Evolutionary conservation across 2,113 vertebrate species (phyloP).

Genomic region (Seriola aureovittata): DNA sequence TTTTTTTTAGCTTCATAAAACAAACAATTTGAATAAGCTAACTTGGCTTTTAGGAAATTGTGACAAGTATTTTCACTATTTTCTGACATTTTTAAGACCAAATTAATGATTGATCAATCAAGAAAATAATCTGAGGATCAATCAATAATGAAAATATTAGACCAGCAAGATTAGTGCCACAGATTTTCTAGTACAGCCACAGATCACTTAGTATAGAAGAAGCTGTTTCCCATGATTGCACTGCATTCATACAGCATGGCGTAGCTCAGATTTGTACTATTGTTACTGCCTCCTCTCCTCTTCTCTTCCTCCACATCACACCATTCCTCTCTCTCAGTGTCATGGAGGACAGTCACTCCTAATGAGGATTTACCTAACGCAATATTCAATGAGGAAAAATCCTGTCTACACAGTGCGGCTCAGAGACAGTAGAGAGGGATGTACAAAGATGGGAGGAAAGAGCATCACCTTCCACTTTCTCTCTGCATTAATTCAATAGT

Average conservation of each 20-base stretch:
- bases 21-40: not conserved
- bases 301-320: constrained; percentile 1
- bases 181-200: too few relatives aligned
- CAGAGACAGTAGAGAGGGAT: constrained; percentile 51
- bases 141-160: not conserved
- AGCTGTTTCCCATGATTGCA: constrained; percentile 8
- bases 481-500: constrained; percentile 68
- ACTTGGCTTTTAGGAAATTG: not conserved
- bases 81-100: not conserved
- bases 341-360: constrained; percentile 26
- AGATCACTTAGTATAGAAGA: constrained; percentile 3
- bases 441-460: constrained; percentile 52
- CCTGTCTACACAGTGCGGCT: constrained; percentile 49
- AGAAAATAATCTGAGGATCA: not conserved
- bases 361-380: constrained; percentile 70
- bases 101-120: not conserved
- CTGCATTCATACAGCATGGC: constrained; percentile 1
- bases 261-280: constrained; percentile 2
- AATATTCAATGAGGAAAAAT: constrained; percentile 68
- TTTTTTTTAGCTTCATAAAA: not conserved
- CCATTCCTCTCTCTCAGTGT: constrained; percentile 33
- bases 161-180: not conserved
- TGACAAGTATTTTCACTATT: not conserved
- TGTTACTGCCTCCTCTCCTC: constrained; percentile 18
- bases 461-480: constrained; percentile 61